phyloP scores from a whole-genome alignment of 2,888 invertebrate genomes.

The Parapristionchus giblindavisi region DNA sequence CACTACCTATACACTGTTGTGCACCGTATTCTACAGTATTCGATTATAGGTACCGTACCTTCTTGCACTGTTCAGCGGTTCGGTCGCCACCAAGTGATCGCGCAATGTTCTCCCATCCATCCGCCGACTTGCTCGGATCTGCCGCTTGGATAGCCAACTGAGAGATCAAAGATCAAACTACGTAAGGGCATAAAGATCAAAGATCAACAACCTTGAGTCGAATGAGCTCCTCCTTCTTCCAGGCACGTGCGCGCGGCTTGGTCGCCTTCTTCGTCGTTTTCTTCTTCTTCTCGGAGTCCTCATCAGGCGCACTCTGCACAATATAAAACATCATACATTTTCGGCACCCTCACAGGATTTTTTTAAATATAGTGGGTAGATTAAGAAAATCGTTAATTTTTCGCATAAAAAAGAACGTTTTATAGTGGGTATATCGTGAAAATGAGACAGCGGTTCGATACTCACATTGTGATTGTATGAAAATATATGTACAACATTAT shows the following conservation, averaged over 20 bases:
- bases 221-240: slow-evolving; percentile 31
- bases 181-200: neutral
- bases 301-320: slow-evolving; percentile 8
- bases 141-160: slow-evolving; percentile 24
- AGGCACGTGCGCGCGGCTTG: neutral
- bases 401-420: too few relatives aligned
- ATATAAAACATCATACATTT: neutral
- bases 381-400: too few relatives aligned
- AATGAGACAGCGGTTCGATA: too few relatives aligned
- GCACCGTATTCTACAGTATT: neutral
- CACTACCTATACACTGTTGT: neutral
- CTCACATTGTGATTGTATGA: too few relatives aligned
- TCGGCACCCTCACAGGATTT: neutral
- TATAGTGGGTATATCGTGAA: too few relatives aligned
- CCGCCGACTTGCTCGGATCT: neutral
- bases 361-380: too few relatives aligned
- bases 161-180: neutral
- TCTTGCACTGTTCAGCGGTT: slow-evolving; percentile 33
- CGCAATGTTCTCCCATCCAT: slow-evolving; percentile 29
- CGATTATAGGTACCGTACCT: neutral
- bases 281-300: neutral
- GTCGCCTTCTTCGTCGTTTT: neutral
- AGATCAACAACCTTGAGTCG: slow-evolving; percentile 16
- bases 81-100: slow-evolving; percentile 28
- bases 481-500: too few relatives aligned